These are phyloP conservation scores for Stenopsyche tienmushanensis DNA, from an alignment of 1,140 invertebrate genomes.

Conservation along the genomic window DNA sequence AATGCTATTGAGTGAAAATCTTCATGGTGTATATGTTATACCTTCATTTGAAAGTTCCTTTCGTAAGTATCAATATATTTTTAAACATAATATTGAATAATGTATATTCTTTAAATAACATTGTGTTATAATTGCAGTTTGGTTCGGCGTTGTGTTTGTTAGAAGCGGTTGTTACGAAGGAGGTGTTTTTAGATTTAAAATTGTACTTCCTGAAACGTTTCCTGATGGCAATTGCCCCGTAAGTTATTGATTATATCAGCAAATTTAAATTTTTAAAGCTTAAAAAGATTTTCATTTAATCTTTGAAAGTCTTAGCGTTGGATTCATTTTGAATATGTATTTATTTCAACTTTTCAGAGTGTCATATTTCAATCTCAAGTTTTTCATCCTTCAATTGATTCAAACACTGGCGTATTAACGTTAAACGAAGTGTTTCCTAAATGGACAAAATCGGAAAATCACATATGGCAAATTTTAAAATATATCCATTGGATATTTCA, in stretches of 20 bases:
- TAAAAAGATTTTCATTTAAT: not conserved
- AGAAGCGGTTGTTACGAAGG: slow-evolving; percentile 84
- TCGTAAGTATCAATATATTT: slow-evolving; percentile 58
- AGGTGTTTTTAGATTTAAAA: slow-evolving; percentile 84
- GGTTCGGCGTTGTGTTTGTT: slow-evolving; percentile 93
- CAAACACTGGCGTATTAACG: slow-evolving; percentile 73
- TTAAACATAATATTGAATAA: slow-evolving; percentile 17
- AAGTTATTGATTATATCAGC: slow-evolving; percentile 48
- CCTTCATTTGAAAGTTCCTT: slow-evolving; percentile 81
- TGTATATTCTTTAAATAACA: not conserved
- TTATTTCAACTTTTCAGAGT: slow-evolving; percentile 60
- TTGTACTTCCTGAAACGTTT: slow-evolving; percentile 84
- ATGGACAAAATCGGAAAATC: slow-evolving; percentile 80
- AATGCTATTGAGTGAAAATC: slow-evolving; percentile 79
- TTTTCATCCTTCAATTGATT: slow-evolving; percentile 85
- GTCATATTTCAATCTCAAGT: slow-evolving; percentile 82
- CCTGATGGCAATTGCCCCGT: slow-evolving; percentile 84
- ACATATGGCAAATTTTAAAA: slow-evolving; percentile 88
- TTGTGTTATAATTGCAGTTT: slow-evolving; percentile 64
- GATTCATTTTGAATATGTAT: slow-evolving; percentile 11
- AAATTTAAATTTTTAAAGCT: slow-evolving; percentile 7
- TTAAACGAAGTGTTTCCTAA: slow-evolving; percentile 76
- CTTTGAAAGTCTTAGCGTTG: not conserved
- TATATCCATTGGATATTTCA: slow-evolving; percentile 81
- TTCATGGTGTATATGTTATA: slow-evolving; percentile 88